Conservation (phyloP, 2,888 invertebrate species). For the Toxonevra muliebris region DNA sequence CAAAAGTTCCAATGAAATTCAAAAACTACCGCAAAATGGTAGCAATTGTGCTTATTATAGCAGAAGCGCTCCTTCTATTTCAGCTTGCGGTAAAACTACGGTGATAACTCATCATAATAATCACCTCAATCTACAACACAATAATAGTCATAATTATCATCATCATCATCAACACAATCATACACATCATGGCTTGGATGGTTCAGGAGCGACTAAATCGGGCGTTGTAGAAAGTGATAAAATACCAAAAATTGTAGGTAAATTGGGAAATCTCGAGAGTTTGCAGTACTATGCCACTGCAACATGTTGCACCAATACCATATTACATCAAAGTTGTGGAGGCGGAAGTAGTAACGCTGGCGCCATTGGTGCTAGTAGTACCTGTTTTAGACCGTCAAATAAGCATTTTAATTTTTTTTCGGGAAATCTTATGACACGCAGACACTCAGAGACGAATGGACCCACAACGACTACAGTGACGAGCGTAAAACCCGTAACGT, state of each 20-base stretch:
- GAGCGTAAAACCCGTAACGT: constrained; percentile 1
- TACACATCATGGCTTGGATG: constrained; percentile 39
- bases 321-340: constrained; percentile 12
- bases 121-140: no score
- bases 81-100: no score
- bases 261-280: constrained; percentile 60
- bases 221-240: constrained; percentile 60
- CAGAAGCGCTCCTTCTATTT: constrained; percentile 36
- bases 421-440: constrained; percentile 50
- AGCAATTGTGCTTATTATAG: constrained; percentile 24
- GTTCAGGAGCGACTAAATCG: constrained; percentile 44
- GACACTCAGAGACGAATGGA: constrained; percentile 58
- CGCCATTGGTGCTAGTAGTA: constrained; percentile 43
- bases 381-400: constrained; percentile 43
- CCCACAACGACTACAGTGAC: constrained; percentile 33
- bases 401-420: constrained; percentile 46
- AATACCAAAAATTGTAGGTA: constrained; percentile 66
- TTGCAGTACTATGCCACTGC: constrained; percentile 42
- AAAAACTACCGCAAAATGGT: constrained; percentile 34
- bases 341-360: constrained; percentile 28
- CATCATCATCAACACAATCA: constrained; percentile 31
- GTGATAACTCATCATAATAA: no score
- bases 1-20: constrained; percentile 52
- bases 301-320: constrained; percentile 11
- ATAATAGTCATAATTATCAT: constrained; percentile 32